Evolutionary conservation across 2,888 invertebrate species (phyloP).

Genomic region (Xestia sexstrigata): DNA sequence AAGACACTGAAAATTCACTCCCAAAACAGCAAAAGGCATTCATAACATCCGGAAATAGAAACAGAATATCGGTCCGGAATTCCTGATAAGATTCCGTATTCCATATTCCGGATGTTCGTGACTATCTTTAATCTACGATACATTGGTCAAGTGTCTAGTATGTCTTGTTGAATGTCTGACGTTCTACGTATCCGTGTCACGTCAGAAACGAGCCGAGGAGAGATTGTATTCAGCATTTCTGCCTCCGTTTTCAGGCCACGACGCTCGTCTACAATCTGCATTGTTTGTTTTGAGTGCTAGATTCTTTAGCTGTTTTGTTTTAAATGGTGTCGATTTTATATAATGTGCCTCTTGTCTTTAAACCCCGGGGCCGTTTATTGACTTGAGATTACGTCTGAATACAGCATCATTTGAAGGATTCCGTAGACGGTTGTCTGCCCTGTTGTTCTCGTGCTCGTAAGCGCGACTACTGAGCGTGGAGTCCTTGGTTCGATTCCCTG

Average conservation of each 20-base stretch:
- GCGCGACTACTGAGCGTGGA: not conserved
- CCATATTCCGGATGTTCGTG: conserved; percentile 12
- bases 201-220: conserved; percentile 10
- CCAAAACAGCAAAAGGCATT: conserved; percentile 2
- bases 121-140: conserved; percentile 25
- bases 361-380: not conserved
- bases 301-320: conserved; percentile 27
- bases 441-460: not conserved
- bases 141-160: conserved; percentile 36
- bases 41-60: conserved; percentile 5
- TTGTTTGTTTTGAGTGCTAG: conserved; percentile 49
- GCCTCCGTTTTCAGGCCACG: conserved; percentile 52
- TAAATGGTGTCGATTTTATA: conserved; percentile 9
- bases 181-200: conserved; percentile 31
- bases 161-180: conserved; percentile 30
- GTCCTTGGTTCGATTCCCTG: not conserved
- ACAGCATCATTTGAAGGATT: not conserved
- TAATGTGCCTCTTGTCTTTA: not conserved
- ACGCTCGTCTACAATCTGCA: conserved; percentile 38
- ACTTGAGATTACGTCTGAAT: not conserved
- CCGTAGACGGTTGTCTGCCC: not conserved
- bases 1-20: conserved; percentile 5
- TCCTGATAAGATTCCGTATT: conserved; percentile 26
- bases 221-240: conserved; percentile 35
- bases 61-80: conserved; percentile 16